Percentiles rank a stretch among this genome's conserved stretches.
Evolutionary conservation across 2,888 invertebrate species (phyloP).

Genomic region (Cryptophagus acutangulus): DNA sequence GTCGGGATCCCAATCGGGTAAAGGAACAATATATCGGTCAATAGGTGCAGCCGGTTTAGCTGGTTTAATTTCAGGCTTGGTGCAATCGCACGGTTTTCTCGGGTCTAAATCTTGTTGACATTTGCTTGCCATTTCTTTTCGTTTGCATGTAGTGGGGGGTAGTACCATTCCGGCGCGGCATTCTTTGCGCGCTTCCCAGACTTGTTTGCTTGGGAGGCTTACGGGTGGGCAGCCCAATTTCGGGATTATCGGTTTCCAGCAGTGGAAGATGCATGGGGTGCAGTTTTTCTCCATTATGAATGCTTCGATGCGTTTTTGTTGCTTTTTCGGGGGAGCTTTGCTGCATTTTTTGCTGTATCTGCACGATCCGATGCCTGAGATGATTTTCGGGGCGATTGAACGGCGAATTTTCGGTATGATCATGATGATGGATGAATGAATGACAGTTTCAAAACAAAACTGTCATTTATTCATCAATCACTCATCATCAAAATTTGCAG

Average conservation of each 20-base stretch:
- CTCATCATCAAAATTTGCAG: too few species aligned
- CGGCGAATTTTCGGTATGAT: too few species aligned
- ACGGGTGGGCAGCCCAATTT: constrained; percentile 12
- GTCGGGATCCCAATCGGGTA: constrained; percentile 7
- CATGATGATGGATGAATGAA: too few species aligned
- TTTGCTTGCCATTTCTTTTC: constrained; percentile 2
- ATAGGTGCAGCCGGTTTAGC: background rate
- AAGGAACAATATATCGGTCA: constrained; percentile 1
- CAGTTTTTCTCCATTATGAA: constrained; percentile 32
- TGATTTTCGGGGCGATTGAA: too few species aligned
- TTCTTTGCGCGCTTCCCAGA: constrained; percentile 8
- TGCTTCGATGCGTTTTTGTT: too few species aligned
- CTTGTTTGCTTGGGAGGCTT: constrained; percentile 9
- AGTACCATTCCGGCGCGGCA: constrained; percentile 22
- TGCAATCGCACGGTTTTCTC: constrained; percentile 9
- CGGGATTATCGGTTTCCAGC: constrained; percentile 34
- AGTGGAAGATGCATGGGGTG: constrained; percentile 25
- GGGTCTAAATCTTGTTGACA: constrained; percentile 4
- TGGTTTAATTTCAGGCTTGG: background rate
- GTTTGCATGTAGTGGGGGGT: too few species aligned
- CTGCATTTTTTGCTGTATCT: too few species aligned
- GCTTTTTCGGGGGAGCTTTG: too few species aligned
- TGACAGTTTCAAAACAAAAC: too few species aligned
- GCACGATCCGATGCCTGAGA: too few species aligned
- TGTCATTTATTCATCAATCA: too few species aligned